Evolutionary conservation across 2,113 vertebrate genomes (phyloP), one percentile per base, ranked within the genome.

Genomic region (cat (Felis catus)): DNA sequence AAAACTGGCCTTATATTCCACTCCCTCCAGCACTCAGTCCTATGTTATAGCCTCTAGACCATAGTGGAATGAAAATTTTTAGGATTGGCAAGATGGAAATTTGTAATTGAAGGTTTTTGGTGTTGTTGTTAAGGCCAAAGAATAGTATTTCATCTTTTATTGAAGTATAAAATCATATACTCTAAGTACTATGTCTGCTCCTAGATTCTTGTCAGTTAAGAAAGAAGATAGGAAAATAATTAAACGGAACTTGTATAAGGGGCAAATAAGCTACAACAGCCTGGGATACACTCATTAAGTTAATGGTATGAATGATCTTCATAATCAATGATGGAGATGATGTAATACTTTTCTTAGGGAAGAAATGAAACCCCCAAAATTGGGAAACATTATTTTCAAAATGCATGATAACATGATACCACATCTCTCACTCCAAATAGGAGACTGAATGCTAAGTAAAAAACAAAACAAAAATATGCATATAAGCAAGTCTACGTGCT

Each of bases 371-470:
- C 84, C 91, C 91, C 63, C 94, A 92, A 95, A 96, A 95, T 87
- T 82, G 83, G 97, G 95, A 98, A 19, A 91, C 95, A 92, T 97
- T 98, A n/a, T 97, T 96, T 97, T 97, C 31, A 91, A 81, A 96
- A 84, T 89, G 83, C 3, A 0, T 91, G 53, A 89, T 89, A 95
- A 94, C 3, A 0, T 53, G 70, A 95, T 91, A 83, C 94, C 51
- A 83, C 5, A 36, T 96, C 96, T 98, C 91, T 89, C 88, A 13
- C 63, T 95, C 36, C 84, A 5, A 61, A 96, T 63, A 96, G 63
- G 61, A 95, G 58, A 23, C 0, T 0, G 36, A 36, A 33, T 91
- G 21, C 58, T 95, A 97, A 70, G 71, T 70, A 61, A 8, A 25
- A 92, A 94, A 89, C 25, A 93, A 76, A 78, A 51, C 13, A 58